phyloP scores from a whole-genome alignment of 2,888 invertebrate species.

The Cybosia mesomella region DNA sequence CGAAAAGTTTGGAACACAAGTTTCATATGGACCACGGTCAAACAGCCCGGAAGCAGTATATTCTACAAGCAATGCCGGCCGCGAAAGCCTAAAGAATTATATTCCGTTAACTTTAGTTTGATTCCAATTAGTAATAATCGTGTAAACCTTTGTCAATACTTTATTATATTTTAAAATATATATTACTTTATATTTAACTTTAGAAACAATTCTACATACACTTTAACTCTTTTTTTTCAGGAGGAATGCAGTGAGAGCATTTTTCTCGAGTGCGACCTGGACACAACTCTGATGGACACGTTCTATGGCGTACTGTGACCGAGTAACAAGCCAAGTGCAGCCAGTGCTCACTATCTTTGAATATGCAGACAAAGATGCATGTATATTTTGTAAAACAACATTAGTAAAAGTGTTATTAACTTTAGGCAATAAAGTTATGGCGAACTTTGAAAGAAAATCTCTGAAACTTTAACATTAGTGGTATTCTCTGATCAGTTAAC shows the following conservation, averaged over 20 bases:
- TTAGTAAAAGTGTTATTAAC: constrained; percentile 13
- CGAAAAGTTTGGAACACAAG: too few species aligned
- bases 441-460: constrained; percentile 29
- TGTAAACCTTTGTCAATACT: too few species aligned
- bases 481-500: constrained; percentile 37
- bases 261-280: constrained; percentile 82
- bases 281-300: constrained; percentile 80
- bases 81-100: too few species aligned
- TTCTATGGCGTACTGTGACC: constrained; percentile 82
- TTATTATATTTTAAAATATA: too few species aligned
- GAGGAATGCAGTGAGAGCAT: constrained; percentile 82
- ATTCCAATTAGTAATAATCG: too few species aligned
- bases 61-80: too few species aligned
- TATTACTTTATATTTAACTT: neutral
- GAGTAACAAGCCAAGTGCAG: constrained; percentile 24
- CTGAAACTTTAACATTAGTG: constrained; percentile 28
- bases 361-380: constrained; percentile 33
- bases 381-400: constrained; percentile 54
- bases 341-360: constrained; percentile 16
- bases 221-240: constrained; percentile 60
- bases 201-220: too few species aligned
- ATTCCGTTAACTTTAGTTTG: too few species aligned
- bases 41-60: too few species aligned
- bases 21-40: too few species aligned
- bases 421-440: constrained; percentile 12